These are phyloP conservation scores for Drosophila subpulchrella DNA, from an alignment of 1,140 invertebrate genomes.

Conservation along the genomic window DNA sequence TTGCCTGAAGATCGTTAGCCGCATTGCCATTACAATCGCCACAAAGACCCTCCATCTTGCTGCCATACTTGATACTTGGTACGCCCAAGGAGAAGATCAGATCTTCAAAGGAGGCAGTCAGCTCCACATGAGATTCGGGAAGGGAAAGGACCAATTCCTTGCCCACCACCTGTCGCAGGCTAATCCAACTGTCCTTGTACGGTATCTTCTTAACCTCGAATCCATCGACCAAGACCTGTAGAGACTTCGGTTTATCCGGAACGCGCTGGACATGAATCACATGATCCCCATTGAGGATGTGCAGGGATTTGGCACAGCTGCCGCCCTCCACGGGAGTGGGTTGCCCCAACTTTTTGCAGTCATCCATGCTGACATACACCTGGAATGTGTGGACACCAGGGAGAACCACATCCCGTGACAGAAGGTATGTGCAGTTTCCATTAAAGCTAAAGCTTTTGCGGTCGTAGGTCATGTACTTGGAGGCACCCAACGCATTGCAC, in stretches of 20 bases:
- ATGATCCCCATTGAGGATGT: slow-evolving; percentile 88
- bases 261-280: slow-evolving; percentile 86
- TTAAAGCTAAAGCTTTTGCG: slow-evolving; percentile 89
- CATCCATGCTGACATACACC: slow-evolving; percentile 80
- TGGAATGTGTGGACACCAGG: slow-evolving; percentile 88
- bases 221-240: slow-evolving; percentile 77
- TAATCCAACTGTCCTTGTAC: slow-evolving; percentile 86
- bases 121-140: slow-evolving; percentile 85
- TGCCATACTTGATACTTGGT: slow-evolving; percentile 90
- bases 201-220: slow-evolving; percentile 85
- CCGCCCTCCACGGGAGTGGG: slow-evolving; percentile 30
- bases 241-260: slow-evolving; percentile 49
- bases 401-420: slow-evolving; percentile 87
- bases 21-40: slow-evolving; percentile 90
- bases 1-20: slow-evolving; percentile 87
- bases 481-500: slow-evolving; percentile 89
- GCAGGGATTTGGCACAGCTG: slow-evolving; percentile 80
- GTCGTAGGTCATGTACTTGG: slow-evolving; percentile 91
- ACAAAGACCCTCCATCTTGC: slow-evolving; percentile 91
- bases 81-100: slow-evolving; percentile 87
- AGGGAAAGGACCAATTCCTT: slow-evolving; percentile 85
- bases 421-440: slow-evolving; percentile 92
- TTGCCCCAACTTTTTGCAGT: slow-evolving; percentile 71
- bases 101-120: slow-evolving; percentile 85
- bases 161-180: slow-evolving; percentile 82